Conservation (phyloP, 2,797 vertebrate species). For the Hafferia zeledoni region DNA sequence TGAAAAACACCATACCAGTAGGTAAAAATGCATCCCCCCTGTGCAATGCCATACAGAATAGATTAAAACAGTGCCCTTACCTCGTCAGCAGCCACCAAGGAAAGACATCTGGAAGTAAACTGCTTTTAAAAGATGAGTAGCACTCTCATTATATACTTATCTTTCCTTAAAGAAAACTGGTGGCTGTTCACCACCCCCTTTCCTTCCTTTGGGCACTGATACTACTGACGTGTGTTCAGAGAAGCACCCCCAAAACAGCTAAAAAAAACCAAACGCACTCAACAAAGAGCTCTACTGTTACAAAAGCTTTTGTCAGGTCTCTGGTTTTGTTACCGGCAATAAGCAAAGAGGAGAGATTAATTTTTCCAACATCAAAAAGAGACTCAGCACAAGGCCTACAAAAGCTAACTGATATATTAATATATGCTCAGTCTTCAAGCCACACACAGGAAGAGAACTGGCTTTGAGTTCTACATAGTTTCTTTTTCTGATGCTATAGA, state of each 20-base stretch:
- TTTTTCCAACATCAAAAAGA: not conserved
- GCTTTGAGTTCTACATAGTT: not conserved
- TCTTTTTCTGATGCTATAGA: not conserved
- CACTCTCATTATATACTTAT: not conserved
- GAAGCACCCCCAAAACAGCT: not conserved
- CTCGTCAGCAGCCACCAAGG: slow-evolving; percentile 7
- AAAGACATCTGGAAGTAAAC: not conserved
- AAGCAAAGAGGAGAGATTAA: not conserved
- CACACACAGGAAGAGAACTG: slow-evolving; percentile 9
- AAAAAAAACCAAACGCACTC: not conserved
- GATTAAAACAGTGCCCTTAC: not conserved
- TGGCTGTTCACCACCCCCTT: slow-evolving; percentile 16
- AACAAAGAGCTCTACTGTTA: not conserved
- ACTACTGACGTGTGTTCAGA: not conserved
- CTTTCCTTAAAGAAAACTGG: not conserved
- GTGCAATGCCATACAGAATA: not conserved
- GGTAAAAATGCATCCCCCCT: not conserved
- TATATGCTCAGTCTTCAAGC: not conserved
- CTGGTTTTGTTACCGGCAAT: not conserved
- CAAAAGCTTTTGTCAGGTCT: not conserved
- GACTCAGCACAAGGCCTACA: not conserved
- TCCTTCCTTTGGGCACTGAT: slow-evolving; percentile 42
- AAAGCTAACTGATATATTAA: not conserved
- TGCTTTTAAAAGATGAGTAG: not conserved
- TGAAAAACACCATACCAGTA: not conserved